These are phyloP conservation scores for Caenorhabditis elegans DNA, from an alignment of 1,140 invertebrate species.

Conservation along the genomic window DNA sequence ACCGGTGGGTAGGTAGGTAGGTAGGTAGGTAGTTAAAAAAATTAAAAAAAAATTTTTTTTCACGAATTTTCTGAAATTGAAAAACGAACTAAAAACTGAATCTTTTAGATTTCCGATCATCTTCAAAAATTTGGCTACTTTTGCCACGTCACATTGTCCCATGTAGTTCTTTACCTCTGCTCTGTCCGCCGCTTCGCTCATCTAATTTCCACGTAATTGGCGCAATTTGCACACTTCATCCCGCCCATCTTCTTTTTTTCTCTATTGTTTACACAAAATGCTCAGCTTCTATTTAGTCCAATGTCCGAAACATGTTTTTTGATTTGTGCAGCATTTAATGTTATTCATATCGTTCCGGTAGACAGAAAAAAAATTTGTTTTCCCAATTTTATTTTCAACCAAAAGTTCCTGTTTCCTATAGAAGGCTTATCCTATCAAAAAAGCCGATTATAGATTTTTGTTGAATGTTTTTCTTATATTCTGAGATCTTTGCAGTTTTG, in stretches of 20 bases:
- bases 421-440: no score
- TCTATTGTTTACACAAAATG: not conserved
- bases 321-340: no score
- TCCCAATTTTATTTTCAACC: no score
- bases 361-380: no score
- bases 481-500: no score
- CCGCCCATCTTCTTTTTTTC: not conserved
- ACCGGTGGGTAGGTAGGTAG: no score
- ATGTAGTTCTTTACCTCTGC: not conserved
- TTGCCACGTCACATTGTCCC: not conserved
- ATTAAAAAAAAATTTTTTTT: not conserved
- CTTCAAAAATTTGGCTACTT: slow-evolving; percentile 1
- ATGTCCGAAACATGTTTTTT: not conserved
- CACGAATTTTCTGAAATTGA: not conserved
- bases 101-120: not conserved
- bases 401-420: no score
- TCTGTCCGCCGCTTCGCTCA: not conserved
- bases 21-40: no score
- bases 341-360: no score
- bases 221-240: not conserved
- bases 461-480: no score
- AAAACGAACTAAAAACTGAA: not conserved
- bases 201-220: slow-evolving; percentile 15
- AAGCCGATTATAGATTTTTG: no score
- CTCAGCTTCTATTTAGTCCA: not conserved